phyloP scores from a whole-genome alignment of 2,888 invertebrate genomes.

The Ceriagrion tenellum region DNA sequence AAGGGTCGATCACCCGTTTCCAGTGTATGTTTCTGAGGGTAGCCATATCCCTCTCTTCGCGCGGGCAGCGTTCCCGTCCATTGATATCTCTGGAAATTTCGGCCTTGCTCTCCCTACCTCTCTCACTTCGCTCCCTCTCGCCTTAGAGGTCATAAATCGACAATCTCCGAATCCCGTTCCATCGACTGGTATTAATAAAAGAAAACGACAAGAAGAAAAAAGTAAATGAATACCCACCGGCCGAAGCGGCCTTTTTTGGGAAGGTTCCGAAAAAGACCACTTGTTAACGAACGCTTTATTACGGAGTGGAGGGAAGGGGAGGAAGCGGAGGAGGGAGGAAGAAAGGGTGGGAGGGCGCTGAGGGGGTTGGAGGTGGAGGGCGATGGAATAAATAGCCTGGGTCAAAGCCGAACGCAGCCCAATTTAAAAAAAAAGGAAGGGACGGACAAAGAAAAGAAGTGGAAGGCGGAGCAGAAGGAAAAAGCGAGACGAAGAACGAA shows the following conservation, averaged over 20 bases:
- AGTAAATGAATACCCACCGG: too few species aligned
- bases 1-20: neutral
- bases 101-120: constrained; percentile 1
- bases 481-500: too few species aligned
- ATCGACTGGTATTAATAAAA: neutral
- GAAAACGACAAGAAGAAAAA: too few species aligned
- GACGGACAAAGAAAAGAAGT: too few species aligned
- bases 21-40: neutral
- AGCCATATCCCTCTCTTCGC: neutral
- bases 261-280: neutral
- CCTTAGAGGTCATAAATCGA: constrained; percentile 6
- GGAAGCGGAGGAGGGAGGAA: neutral
- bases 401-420: neutral
- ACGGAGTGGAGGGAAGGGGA: neutral
- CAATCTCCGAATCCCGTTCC: constrained; percentile 29
- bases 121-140: neutral
- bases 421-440: neutral
- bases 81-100: neutral
- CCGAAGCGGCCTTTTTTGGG: neutral
- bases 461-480: neutral
- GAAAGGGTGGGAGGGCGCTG: neutral
- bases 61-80: neutral
- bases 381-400: neutral
- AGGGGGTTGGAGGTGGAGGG: neutral
- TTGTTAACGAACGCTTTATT: constrained; percentile 16